These are phyloP conservation scores for Erebia ligea DNA, from an alignment of 2,888 invertebrate species.

Conservation along the genomic window DNA sequence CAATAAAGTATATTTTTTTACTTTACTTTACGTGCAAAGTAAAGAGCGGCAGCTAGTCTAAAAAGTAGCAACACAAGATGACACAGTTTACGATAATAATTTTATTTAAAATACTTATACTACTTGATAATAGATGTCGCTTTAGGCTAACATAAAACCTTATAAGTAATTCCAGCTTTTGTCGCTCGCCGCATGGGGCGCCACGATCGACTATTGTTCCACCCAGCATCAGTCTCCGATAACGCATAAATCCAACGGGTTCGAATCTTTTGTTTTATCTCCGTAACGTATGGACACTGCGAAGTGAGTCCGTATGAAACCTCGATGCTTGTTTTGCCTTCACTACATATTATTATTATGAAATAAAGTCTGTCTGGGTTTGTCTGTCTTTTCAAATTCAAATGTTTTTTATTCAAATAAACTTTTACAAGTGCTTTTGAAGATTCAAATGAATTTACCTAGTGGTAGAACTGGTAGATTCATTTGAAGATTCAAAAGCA, in stretches of 20 bases:
- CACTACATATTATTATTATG: too few relatives aligned
- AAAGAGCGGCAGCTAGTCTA: background rate
- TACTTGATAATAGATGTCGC: conserved; percentile 77
- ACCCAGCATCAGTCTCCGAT: conserved; percentile 75
- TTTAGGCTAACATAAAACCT: conserved; percentile 39
- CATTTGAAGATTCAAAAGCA: too few relatives aligned
- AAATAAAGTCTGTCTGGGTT: too few relatives aligned
- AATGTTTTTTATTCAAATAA: too few relatives aligned
- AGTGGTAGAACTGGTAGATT: too few relatives aligned
- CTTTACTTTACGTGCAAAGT: too few relatives aligned
- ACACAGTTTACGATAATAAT: conserved; percentile 33
- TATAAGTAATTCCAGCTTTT: conserved; percentile 46
- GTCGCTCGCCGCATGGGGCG: conserved; percentile 79
- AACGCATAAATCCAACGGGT: conserved; percentile 79
- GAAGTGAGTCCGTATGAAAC: conserved; percentile 81
- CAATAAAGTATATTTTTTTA: too few relatives aligned
- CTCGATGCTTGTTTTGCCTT: conserved; percentile 77
- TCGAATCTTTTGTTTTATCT: conserved; percentile 82
- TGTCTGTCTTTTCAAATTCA: too few relatives aligned
- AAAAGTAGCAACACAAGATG: background rate
- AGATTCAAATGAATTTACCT: too few relatives aligned
- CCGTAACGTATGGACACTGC: conserved; percentile 82
- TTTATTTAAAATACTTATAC: conserved; percentile 48
- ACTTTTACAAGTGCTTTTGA: too few relatives aligned
- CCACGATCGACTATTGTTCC: conserved; percentile 79